Percentiles rank a stretch among this genome's conserved stretches.
Evolutionary conservation across 2,797 vertebrate genomes (phyloP).

Genomic region (Chiloscyllium punctatum): DNA sequence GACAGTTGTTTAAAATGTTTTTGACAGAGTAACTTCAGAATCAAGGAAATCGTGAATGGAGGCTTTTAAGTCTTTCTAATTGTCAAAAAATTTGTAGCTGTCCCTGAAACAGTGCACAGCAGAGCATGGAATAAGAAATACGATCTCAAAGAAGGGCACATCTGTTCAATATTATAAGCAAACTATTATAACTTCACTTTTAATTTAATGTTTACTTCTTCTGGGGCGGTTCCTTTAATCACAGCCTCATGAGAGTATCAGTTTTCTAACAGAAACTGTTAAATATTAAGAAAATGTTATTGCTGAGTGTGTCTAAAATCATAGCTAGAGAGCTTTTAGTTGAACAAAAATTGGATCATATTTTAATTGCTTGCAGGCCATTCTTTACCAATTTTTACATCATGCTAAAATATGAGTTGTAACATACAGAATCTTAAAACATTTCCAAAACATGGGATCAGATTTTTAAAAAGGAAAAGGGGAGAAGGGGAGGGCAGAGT

Average conservation of each 20-base stretch:
- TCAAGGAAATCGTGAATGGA: constrained; percentile 49
- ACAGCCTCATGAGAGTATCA: constrained; percentile 90
- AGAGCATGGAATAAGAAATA: constrained; percentile 59
- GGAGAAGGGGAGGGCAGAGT: not conserved
- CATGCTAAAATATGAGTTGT: constrained; percentile 74
- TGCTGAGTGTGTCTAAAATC: constrained; percentile 97
- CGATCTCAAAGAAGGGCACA: constrained; percentile 72
- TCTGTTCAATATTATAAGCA: constrained; percentile 90
- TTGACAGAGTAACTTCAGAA: constrained; percentile 44
- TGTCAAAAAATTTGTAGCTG: constrained; percentile 66
- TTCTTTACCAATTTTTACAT: constrained; percentile 72
- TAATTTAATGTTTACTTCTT: constrained; percentile 98
- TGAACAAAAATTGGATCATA: constrained; percentile 73
- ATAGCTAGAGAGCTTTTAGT: constrained; percentile 81
- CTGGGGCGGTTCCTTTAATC: constrained; percentile 98
- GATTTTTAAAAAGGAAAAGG: not conserved
- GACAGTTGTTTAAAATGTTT: constrained; percentile 32
- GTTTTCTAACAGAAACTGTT: constrained; percentile 92
- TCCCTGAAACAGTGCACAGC: constrained; percentile 56
- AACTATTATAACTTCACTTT: constrained; percentile 92
- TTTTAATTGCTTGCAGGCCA: constrained; percentile 87
- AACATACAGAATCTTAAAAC: constrained; percentile 60
- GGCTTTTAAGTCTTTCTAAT: constrained; percentile 57
- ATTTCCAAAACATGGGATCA: constrained; percentile 57
- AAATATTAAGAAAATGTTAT: constrained; percentile 97